Conservation (phyloP, 1,140 invertebrate genomes). For the Macrotrachela quadricornifera region DNA sequence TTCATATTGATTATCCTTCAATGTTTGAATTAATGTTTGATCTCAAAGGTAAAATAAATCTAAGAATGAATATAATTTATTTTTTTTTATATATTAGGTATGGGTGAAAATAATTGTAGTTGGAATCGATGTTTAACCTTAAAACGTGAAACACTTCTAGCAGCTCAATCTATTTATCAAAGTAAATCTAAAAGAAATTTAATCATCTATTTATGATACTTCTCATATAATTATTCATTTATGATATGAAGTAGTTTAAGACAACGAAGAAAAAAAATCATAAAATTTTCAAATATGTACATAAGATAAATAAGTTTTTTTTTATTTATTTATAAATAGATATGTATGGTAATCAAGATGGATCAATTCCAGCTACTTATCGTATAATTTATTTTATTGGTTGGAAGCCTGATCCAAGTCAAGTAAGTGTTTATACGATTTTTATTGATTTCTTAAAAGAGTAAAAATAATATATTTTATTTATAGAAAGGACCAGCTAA, state of each 20-base stretch:
- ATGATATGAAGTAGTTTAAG: not conserved
- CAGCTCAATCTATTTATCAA: slow-evolving; percentile 74
- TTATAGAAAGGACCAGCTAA: slow-evolving; percentile 21
- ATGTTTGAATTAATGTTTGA: slow-evolving; percentile 88
- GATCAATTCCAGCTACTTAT: slow-evolving; percentile 66
- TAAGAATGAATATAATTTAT: too few relatives aligned
- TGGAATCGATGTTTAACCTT: slow-evolving; percentile 53
- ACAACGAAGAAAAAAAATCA: too few relatives aligned
- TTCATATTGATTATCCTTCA: slow-evolving; percentile 67
- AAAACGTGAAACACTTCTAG: slow-evolving; percentile 53
- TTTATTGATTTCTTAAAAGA: too few relatives aligned
- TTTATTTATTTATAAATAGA: slow-evolving; percentile 38
- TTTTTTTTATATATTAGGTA: slow-evolving; percentile 35
- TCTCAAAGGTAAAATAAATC: slow-evolving; percentile 42
- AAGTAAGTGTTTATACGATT: too few relatives aligned
- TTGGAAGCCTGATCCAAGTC: slow-evolving; percentile 82
- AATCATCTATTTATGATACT: not conserved
- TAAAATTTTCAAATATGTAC: not conserved
- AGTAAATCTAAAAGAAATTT: slow-evolving; percentile 16
- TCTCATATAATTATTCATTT: not conserved
- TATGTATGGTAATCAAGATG: slow-evolving; percentile 53
- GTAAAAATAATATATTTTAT: too few relatives aligned
- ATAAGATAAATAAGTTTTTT: not conserved
- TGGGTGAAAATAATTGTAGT: slow-evolving; percentile 79
- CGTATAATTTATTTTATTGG: slow-evolving; percentile 86